Base-by-base conservation (phyloP, 2,113 vertebrate species). In the Orientallactaga bullata region DNA sequence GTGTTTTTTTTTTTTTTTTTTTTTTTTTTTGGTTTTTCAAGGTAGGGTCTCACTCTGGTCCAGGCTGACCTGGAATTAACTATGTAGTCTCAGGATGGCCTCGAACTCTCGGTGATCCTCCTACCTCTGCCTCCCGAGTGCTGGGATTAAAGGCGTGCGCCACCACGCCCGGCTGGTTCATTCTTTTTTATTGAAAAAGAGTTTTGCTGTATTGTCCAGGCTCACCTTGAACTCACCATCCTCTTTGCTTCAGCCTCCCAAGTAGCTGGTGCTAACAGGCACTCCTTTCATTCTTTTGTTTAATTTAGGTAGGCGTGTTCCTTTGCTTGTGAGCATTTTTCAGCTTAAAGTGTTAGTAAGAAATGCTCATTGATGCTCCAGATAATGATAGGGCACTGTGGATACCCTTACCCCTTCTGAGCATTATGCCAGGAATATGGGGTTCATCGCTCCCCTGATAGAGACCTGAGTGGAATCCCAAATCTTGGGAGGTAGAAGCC, bases 281-380 rank as follows among this genome's bases (percentile, higher is more conserved):
- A n/a, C 9, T 23, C 24, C 51, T 85, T 72, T 11, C 66, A 72
- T 47, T 18, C 13, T 58, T 69, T 35, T 68, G 47, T 35, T 83
- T 91, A 37, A 73, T 37, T 93, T 87, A 68, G 68, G 60, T 88
- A 5, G 72, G 66, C n/a, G 66, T 58, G 21, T 79, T 66, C 77
- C n/a, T 88, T 89, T 78, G 20, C 66, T 83, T 89, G 51, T 79
- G 94, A 77, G 79, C 37, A 7, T 93, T 77, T 84, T 63, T 91
- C 55, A 39, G 24, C 92, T 87, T 84, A 69, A 39, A 68, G 8
- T 87, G 37, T 66, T 80, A 73, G 32, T 81, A 35, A 88, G 71
- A 88, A 69, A 37, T 63, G 39, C 21, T 76, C 23, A 71, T 74
- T 42, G 30, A 47, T 63, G 26, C 23, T 69, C 30, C 74, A 37